Base-by-base conservation (phyloP, 2,797 vertebrate genomes). In the Spondyliosoma cantharus region DNA sequence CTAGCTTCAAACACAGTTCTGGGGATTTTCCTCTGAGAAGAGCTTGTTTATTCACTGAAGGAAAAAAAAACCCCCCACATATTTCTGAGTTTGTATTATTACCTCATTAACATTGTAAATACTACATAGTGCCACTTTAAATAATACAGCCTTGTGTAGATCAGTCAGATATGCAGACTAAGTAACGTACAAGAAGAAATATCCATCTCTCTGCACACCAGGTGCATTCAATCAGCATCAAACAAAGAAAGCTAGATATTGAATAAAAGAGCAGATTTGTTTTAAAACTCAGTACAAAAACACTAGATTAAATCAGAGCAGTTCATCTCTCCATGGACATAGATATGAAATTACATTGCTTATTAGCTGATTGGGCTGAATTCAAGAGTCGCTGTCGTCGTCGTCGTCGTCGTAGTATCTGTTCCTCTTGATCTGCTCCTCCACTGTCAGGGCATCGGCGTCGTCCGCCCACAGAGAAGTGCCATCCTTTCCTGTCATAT, bases 401-500 rank as follows among this genome's bases (percentile, higher is more conserved):
- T 94, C 92, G 12, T 94, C 92, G 4, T 95, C 93, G 2, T 96
- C 88, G 61, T 96, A 96, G 89, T 89, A 95, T 91, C 95, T 93
- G 29, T 96, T 96, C 84, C 91, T 95, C 92, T 96, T 96, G 88
- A 96, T 97, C 91, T 95, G 92, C 86, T 97, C 94, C 90, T 96
- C 94, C 80, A 92, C 89, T 0, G 95, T 95, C 86, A 96, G 89
- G 27, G 74, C 81, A 15, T 91, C 88, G 7, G 80, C 54, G 48
- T 91, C 90, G 32, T 90, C 76, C 0, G 5, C 80, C 91, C 90
- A 94, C 81, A 88, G 81, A 80, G 42, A 71, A 11, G 71, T 5
- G 66, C 52, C 71, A 0, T 74, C 73, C 52, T 62, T 60, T 20
- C 45, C 86, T 56, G 72, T 83, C 78, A 5, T 76, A 16, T 70